Evolutionary conservation across 2,888 invertebrate genomes (phyloP), one percentile per base, ranked within the genome.

Genomic region (Callimorpha dominula): DNA sequence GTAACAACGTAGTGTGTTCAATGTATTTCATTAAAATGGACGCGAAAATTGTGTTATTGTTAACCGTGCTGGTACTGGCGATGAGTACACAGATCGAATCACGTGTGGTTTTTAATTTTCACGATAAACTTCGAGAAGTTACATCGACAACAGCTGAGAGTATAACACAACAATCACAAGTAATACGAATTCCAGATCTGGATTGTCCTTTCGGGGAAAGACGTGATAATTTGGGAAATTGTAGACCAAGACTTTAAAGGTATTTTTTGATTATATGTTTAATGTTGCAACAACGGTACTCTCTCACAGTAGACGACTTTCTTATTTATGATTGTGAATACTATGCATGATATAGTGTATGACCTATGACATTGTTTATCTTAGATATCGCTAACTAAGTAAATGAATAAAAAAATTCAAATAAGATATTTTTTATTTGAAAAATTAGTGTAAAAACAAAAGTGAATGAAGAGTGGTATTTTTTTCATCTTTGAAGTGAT

Each of bases 131-230:
- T 69, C 66, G 66, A 74, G 68, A 78, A 63, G 81, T 78, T 0
- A 9, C 69, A n/a, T 49, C 80, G 14, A 82, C 84, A 0, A 78
- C 83, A 1, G 83, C 77, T 11, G 81, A 82, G 71, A 78, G 71
- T 42, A 67, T 88, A 65, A 84, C 82, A 17, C 78, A 89, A 71
- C 17, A 86, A 60, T 77, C 91, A 71, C 92, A 93, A 88, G 88
- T 94, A 70, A 94, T 94, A 78, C 86, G 91, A 83, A 87, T 94
- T 40, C 94, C 92, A 12, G 88, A 89, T 52, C 77, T 93, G 49
- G 81, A 83, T 71, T 94, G 94, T 70, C 87, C 85, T 7, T 75
- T 81, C 6, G 90, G 91, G 9, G 85, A 88, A 69, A 87, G 88
- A 72, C 87, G 90, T n/a, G 94, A 94, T 77, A 20, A 69, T 54